Evolutionary conservation across 2,113 vertebrate genomes (phyloP), one percentile per base, ranked within the genome.

Genomic region (Ophiodon elongatus): DNA sequence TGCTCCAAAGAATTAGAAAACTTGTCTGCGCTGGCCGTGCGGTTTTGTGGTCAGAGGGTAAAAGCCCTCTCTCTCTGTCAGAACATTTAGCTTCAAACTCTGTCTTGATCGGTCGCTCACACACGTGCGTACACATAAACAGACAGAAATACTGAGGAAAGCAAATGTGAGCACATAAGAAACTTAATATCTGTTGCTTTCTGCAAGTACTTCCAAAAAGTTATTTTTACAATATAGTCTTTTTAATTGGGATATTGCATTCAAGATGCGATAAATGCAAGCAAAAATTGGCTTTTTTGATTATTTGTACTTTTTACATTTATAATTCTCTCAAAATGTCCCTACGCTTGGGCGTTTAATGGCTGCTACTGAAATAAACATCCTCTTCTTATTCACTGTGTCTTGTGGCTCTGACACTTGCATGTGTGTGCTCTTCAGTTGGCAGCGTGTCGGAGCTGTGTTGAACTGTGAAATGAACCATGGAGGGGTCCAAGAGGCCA

Each of bases 391-490:
- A 7, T 13, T 65, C 17, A 23, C 1, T 1, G 31, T 31, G 50
- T 80, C n/a, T 80, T 41, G 10, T 54, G n/a, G 5, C 39, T 69
- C 65, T 85, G 68, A 83, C 52, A 57, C 23, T 74, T 69, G 25
- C 64, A 29, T 73, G 80, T 73, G 82, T 87, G 66, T 43, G 45
- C 73, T 85, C 76, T 73, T 87, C 86, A 93, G 93, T 83, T 89
- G 88, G 80, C 73, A 79, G 73, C 21, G 65, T 80, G 84, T 90
- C 43, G 41, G 62, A 71, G 81, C 60, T 4, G 79, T 54, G 82
- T 73, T 78, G 45, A 84, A 76, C 79, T 86, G 80, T 87, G 90
- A 93, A 86, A 90, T 90, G 90, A 93, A 85, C 87, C 89, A 94
- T 95, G 93, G 88, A 91, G 77, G 75, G 52, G 50, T 68, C 76